phyloP scores from a whole-genome alignment of 1,140 invertebrate genomes.

The Theocolax elegans region DNA sequence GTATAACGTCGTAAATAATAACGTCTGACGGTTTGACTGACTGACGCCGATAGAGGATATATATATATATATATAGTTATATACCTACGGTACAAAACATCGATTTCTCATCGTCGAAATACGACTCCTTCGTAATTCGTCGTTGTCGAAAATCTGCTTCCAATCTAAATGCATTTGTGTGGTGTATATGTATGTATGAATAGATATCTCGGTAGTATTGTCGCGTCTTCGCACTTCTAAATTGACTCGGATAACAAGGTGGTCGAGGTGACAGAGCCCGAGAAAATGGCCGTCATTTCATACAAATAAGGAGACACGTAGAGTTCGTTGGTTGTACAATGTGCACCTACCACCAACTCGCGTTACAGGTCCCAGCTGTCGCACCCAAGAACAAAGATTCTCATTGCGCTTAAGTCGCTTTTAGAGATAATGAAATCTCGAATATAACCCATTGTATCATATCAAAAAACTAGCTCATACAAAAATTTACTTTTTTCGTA shows the following conservation, averaged over 20 bases:
- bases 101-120: not conserved
- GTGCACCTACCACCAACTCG: not conserved
- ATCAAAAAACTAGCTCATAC: not conserved
- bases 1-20: too few species aligned
- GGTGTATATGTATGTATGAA: too few species aligned
- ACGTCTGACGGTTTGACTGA: too few species aligned
- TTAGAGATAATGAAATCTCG: not conserved
- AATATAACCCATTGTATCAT: not conserved
- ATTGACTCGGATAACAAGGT: constrained; percentile 37
- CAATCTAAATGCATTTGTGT: not conserved
- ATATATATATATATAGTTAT: too few species aligned
- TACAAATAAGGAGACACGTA: constrained; percentile 14
- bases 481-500: not conserved
- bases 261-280: not conserved
- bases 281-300: constrained; percentile 15
- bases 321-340: not conserved
- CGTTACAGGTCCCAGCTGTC: too few species aligned
- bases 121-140: too few species aligned
- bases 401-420: too few species aligned
- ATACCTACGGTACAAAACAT: too few species aligned
- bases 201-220: not conserved
- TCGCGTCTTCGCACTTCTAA: constrained; percentile 1
- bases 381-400: too few species aligned
- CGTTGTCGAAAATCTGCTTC: not conserved
- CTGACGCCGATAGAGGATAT: too few species aligned